Evolutionary conservation across 2,888 invertebrate species (phyloP).

Genomic region (Meandrusa payeni): DNA sequence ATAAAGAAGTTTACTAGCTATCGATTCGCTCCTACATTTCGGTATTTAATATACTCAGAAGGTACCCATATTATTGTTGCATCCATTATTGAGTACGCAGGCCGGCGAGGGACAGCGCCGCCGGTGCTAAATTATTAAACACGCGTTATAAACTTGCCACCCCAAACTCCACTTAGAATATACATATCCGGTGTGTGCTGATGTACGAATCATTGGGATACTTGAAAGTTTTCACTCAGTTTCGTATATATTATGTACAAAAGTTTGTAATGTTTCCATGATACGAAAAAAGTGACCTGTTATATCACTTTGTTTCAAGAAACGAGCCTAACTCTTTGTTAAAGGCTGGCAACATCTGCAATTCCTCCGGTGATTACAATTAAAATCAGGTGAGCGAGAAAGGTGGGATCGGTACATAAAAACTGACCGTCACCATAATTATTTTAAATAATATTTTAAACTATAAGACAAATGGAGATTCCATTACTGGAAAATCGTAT

Average conservation of each 20-base stretch:
- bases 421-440: too few relatives aligned
- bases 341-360: too few relatives aligned
- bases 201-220: conserved; percentile 54
- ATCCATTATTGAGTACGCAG: conserved; percentile 71
- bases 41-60: conserved; percentile 56
- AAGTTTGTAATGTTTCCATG: not conserved
- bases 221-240: conserved; percentile 5
- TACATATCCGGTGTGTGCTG: conserved; percentile 48
- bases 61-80: conserved; percentile 68
- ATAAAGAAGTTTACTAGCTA: too few relatives aligned
- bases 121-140: conserved; percentile 75
- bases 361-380: too few relatives aligned
- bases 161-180: conserved; percentile 59
- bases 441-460: too few relatives aligned
- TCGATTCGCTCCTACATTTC: conserved; percentile 27
- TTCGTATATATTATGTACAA: not conserved
- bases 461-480: too few relatives aligned
- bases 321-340: too few relatives aligned
- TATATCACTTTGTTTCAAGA: too few relatives aligned
- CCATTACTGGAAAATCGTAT: too few relatives aligned
- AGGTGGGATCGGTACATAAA: too few relatives aligned
- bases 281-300: not conserved
- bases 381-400: too few relatives aligned
- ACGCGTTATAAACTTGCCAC: conserved; percentile 69
- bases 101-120: conserved; percentile 58